These are phyloP conservation scores for Medauroidea extradentata DNA, from an alignment of 1,140 invertebrate genomes.

Conservation along the genomic window DNA sequence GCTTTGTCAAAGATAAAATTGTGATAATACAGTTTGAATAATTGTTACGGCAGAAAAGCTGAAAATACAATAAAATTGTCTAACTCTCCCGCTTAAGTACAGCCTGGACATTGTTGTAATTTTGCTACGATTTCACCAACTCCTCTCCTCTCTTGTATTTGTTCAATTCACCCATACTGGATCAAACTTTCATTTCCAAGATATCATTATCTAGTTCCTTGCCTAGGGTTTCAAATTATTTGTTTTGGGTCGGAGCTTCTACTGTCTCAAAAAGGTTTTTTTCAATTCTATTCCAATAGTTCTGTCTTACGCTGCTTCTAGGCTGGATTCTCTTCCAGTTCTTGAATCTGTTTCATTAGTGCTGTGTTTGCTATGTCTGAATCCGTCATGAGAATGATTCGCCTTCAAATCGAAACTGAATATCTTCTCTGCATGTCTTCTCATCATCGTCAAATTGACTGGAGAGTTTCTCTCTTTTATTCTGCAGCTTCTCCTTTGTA, in stretches of 20 bases:
- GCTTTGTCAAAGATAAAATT: too few species aligned
- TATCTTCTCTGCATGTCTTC: constrained; percentile 82
- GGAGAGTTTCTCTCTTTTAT: constrained; percentile 60
- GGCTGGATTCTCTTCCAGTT: constrained; percentile 48
- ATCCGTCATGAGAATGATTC: constrained; percentile 74
- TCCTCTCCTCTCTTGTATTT: constrained; percentile 6
- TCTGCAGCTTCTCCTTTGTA: constrained; percentile 43
- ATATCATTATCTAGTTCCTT: constrained; percentile 40
- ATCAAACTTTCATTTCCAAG: constrained; percentile 37
- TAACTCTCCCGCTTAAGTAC: too few species aligned
- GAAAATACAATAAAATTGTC: too few species aligned
- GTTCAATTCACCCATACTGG: constrained; percentile 10
- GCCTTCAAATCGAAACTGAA: constrained; percentile 89
- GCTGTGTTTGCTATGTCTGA: constrained; percentile 64
- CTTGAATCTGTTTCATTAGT: constrained; percentile 48
- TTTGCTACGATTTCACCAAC: constrained; percentile 8
- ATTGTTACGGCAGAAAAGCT: too few species aligned
- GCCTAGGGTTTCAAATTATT: constrained; percentile 37
- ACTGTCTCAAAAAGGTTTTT: constrained; percentile 52
- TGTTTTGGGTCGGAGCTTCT: constrained; percentile 42
- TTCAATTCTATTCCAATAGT: constrained; percentile 47
- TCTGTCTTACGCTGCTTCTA: constrained; percentile 46
- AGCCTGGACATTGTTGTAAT: neutral
- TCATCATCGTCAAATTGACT: constrained; percentile 79
- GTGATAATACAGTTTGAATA: too few species aligned